These are phyloP conservation scores for Hippoglossus stenolepis DNA, from an alignment of 2,113 vertebrate genomes.

Conservation along the genomic window DNA sequence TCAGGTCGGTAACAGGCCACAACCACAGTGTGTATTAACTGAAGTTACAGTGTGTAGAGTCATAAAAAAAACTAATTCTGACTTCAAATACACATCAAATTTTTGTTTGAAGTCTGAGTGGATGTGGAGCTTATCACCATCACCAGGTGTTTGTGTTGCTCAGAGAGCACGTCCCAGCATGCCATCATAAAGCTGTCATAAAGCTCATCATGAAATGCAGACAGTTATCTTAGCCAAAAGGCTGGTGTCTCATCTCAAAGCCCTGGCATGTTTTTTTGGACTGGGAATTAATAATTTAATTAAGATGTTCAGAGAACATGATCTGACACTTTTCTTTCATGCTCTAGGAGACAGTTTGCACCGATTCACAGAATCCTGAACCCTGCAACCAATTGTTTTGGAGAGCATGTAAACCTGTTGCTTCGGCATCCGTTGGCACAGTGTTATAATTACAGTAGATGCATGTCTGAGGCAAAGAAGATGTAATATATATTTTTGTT, in stretches of 20 bases:
- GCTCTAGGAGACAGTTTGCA: not conserved
- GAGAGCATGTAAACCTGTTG: not conserved
- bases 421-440: too few relatives aligned
- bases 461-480: not conserved
- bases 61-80: not conserved
- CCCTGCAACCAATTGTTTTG: not conserved
- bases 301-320: not conserved
- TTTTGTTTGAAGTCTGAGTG: not conserved
- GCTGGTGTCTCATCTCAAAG: not conserved
- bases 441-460: not conserved
- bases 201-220: not conserved
- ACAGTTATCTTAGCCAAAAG: not conserved
- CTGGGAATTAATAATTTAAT: not conserved
- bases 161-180: not conserved
- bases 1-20: conserved; percentile 13
- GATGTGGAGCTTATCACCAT: not conserved
- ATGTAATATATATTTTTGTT: not conserved
- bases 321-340: not conserved
- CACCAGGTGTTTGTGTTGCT: not conserved
- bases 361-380: not conserved
- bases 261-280: not conserved
- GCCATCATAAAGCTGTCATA: not conserved
- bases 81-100: not conserved
- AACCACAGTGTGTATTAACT: not conserved
- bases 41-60: not conserved